A percentile compares a stretch with the other conserved stretches of the same genome.
Evolutionary conservation across 2,113 vertebrate species (phyloP).

Genomic region (Ciconia boyciana): DNA sequence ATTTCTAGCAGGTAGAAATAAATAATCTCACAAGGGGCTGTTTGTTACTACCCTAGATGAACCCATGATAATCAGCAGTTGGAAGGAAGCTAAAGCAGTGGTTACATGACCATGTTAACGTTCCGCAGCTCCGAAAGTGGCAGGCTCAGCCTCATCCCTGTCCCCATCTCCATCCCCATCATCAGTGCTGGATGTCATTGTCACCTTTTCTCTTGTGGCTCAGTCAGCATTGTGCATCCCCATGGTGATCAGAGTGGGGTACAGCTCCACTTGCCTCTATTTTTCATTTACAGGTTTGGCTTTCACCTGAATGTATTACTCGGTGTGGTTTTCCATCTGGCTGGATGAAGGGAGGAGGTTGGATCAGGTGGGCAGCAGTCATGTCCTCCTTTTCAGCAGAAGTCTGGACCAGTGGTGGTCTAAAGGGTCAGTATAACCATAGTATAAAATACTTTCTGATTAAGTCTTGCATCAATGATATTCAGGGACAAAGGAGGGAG

Average conservation of each 20-base stretch:
- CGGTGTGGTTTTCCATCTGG: neutral
- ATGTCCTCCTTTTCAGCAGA: neutral
- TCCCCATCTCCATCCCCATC: neutral
- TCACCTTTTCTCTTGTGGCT: neutral
- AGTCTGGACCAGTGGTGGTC: neutral
- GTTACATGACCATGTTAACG: neutral
- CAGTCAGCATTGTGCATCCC: neutral
- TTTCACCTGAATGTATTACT: neutral
- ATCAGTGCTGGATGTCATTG: neutral
- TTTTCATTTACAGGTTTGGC: neutral
- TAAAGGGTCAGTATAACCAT: neutral
- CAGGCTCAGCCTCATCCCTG: neutral
- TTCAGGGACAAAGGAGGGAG: neutral
- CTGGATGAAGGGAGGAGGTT: neutral
- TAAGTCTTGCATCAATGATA: neutral
- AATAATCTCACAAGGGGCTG: neutral
- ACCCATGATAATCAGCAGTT: neutral
- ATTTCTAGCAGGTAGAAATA: neutral
- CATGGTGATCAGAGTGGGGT: neutral
- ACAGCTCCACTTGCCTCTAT: neutral
- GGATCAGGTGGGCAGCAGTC: neutral
- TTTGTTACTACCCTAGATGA: neutral
- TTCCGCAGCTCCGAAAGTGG: neutral
- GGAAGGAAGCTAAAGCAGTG: neutral
- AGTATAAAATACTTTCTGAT: neutral